Evolutionary conservation across 2,113 vertebrate species (phyloP).

Genomic region (Syngnathoides biaculeatus): DNA sequence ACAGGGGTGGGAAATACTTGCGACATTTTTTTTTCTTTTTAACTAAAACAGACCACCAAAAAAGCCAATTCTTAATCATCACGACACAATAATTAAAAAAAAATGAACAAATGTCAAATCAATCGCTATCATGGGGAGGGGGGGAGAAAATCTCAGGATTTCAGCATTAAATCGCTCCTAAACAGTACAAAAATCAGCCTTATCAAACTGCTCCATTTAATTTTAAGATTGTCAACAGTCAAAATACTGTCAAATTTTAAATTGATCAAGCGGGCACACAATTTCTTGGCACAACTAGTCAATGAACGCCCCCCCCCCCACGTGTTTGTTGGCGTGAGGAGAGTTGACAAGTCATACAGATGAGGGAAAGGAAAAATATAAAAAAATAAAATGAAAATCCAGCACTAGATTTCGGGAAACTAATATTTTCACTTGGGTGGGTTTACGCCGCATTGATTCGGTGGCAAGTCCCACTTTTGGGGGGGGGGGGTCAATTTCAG

Average conservation of each 20-base stretch:
- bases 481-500: no score
- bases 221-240: neutral
- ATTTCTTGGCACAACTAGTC: neutral
- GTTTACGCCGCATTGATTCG: slow-evolving; percentile 19
- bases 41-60: slow-evolving; percentile 21
- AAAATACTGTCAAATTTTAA: neutral
- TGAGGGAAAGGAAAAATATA: slow-evolving; percentile 57
- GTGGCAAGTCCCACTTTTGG: no score
- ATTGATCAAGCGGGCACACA: neutral
- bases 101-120: slow-evolving; percentile 27
- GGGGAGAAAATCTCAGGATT: slow-evolving; percentile 39
- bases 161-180: slow-evolving; percentile 40
- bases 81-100: slow-evolving; percentile 19
- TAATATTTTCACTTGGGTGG: slow-evolving; percentile 48
- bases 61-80: slow-evolving; percentile 48
- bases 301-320: neutral
- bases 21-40: neutral
- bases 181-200: slow-evolving; percentile 34
- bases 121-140: no score
- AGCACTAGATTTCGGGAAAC: slow-evolving; percentile 62
- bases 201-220: neutral
- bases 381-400: slow-evolving; percentile 55
- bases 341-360: slow-evolving; percentile 58
- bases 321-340: neutral
- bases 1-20: neutral